Evolutionary conservation across 2,888 invertebrate genomes (phyloP).

Genomic region (Nephrotoma guestfalica): DNA sequence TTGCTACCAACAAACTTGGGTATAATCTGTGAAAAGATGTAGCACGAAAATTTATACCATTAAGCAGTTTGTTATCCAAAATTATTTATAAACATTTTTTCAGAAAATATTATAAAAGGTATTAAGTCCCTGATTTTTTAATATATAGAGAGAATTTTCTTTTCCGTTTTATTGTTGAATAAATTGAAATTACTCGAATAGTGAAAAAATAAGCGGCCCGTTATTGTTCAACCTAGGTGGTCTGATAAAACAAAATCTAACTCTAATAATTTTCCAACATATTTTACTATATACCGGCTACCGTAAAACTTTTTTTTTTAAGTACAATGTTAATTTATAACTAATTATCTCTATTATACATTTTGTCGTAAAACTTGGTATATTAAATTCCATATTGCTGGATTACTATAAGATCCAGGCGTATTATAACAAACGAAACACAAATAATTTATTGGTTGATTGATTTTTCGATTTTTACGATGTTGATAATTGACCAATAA

Average conservation of each 20-base stretch:
- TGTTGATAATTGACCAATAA: background rate
- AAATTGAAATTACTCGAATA: background rate
- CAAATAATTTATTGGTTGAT: background rate
- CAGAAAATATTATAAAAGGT: background rate
- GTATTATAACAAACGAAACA: background rate
- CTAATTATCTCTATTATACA: background rate
- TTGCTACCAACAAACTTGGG: background rate
- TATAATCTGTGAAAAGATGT: background rate
- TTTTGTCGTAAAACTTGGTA: background rate
- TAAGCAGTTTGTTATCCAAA: no score
- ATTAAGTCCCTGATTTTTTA: background rate
- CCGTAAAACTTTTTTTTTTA: background rate
- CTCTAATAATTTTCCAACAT: background rate
- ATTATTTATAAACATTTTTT: no score
- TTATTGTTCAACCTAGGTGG: background rate
- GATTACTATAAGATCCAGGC: background rate
- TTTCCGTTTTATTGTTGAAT: background rate
- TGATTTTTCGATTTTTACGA: background rate
- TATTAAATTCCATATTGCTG: background rate
- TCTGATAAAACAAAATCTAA: background rate
- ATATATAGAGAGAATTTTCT: background rate
- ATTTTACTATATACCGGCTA: background rate
- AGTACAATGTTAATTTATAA: background rate
- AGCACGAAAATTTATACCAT: background rate
- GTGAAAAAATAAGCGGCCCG: background rate